Percentiles rank a stretch among this genome's conserved stretches.
Conservation (phyloP, 2,797 vertebrate genomes). For the Florisuga fusca region DNA sequence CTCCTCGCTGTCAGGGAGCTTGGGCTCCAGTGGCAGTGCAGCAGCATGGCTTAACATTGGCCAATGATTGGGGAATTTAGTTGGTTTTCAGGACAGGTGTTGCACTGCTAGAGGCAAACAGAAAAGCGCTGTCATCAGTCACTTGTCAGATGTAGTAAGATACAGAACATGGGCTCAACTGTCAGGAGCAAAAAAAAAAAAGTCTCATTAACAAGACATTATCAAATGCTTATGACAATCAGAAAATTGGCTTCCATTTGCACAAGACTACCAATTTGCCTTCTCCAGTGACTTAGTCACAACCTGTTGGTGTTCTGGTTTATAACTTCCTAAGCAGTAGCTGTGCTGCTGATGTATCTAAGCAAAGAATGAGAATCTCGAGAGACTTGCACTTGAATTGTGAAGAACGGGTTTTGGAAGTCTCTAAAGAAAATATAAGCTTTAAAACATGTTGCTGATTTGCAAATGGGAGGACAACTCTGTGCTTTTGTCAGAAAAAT, state of each 20-base stretch:
- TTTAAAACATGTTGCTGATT: background rate
- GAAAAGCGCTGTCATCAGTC: background rate
- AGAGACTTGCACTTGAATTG: conserved; percentile 13
- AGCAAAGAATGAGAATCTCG: conserved; percentile 22
- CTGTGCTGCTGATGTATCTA: background rate
- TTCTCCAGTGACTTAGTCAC: conserved; percentile 15
- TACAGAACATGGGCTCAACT: background rate
- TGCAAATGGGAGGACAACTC: background rate
- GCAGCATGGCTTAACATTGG: background rate
- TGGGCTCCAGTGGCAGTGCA: background rate
- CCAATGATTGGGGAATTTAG: too few species aligned
- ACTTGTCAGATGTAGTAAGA: background rate
- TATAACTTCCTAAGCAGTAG: conserved; percentile 32
- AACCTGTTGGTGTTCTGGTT: conserved; percentile 4
- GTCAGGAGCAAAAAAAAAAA: background rate
- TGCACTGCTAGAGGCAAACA: background rate
- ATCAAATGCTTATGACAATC: conserved; percentile 16
- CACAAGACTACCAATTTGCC: conserved; percentile 24
- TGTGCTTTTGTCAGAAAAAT: background rate
- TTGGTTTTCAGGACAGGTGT: background rate
- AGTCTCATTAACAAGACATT: conserved; percentile 39
- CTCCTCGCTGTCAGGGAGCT: background rate
- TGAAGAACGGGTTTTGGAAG: background rate
- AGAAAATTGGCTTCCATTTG: conserved; percentile 16
- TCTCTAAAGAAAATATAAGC: background rate